Conservation (phyloP, 1,140 invertebrate genomes). For the Platorchestia sp. region DNA sequence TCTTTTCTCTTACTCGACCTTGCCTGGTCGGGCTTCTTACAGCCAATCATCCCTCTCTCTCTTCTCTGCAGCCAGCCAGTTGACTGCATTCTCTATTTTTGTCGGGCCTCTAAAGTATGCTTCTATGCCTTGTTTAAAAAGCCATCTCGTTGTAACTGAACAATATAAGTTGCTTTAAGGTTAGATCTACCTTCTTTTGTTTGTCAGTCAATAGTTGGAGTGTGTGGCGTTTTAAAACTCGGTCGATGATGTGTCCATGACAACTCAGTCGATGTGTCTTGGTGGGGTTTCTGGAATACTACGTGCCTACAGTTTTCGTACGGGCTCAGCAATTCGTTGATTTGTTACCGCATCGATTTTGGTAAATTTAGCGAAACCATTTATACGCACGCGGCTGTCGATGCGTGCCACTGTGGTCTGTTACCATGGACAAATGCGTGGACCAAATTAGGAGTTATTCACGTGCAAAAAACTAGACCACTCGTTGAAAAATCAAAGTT, state of each 20-base stretch:
- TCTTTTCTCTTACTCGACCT: background rate
- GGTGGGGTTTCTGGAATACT: background rate
- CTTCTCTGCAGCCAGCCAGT: no score
- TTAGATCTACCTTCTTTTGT: background rate
- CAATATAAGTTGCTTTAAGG: background rate
- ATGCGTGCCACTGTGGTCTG: no score
- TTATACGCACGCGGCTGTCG: no score
- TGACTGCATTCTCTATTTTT: background rate
- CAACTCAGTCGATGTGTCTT: background rate
- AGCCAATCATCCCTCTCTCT: background rate
- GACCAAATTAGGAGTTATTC: background rate
- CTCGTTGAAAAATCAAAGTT: background rate
- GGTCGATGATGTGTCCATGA: background rate
- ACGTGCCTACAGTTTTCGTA: background rate
- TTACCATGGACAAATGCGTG: background rate
- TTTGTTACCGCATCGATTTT: background rate
- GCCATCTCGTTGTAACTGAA: background rate
- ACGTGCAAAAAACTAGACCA: no score
- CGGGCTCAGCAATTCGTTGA: background rate
- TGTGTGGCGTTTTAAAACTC: background rate
- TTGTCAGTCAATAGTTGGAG: background rate
- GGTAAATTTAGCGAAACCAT: no score
- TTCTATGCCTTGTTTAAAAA: background rate
- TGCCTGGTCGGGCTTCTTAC: background rate
- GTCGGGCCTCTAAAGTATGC: background rate